phyloP scores from a whole-genome alignment of 2,888 invertebrate genomes.

The Stictocephala bisonia region DNA sequence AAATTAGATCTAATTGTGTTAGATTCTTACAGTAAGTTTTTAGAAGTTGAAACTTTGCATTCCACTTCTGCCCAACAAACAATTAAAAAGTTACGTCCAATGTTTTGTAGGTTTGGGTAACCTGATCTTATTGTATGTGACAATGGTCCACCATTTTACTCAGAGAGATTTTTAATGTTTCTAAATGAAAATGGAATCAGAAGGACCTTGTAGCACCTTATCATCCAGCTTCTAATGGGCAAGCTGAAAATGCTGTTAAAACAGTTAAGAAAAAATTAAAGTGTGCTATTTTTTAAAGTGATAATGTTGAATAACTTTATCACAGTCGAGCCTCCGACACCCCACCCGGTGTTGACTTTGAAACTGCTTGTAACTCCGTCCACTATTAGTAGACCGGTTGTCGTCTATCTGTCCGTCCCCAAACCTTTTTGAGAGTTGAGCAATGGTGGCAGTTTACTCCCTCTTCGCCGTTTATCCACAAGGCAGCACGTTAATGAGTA shows the following conservation, averaged over 20 bases:
- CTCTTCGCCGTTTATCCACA: no score
- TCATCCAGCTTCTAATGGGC: conserved; percentile 21
- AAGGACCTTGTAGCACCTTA: conserved; percentile 11
- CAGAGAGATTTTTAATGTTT: not conserved
- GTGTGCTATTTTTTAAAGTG: not conserved
- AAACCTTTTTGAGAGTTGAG: no score
- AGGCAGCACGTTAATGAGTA: no score
- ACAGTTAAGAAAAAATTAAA: conserved; percentile 24
- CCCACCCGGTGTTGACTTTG: no score
- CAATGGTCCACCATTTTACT: conserved; percentile 32
- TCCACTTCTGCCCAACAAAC: conserved; percentile 5
- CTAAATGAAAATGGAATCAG: conserved; percentile 19
- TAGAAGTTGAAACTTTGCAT: conserved; percentile 49
- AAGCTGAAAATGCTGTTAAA: conserved; percentile 33
- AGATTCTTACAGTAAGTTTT: conserved; percentile 55
- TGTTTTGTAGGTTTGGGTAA: conserved; percentile 35
- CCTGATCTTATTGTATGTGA: not conserved
- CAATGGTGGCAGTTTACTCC: no score
- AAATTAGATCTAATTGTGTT: conserved; percentile 46
- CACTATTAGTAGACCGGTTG: no score
- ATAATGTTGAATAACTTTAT: no score
- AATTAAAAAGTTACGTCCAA: conserved; percentile 14
- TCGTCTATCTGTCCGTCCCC: no score
- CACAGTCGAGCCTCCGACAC: no score
- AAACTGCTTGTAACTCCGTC: no score